These are phyloP conservation scores for Phycodurus eques DNA, from an alignment of 2,113 vertebrate species.

Conservation along the genomic window DNA sequence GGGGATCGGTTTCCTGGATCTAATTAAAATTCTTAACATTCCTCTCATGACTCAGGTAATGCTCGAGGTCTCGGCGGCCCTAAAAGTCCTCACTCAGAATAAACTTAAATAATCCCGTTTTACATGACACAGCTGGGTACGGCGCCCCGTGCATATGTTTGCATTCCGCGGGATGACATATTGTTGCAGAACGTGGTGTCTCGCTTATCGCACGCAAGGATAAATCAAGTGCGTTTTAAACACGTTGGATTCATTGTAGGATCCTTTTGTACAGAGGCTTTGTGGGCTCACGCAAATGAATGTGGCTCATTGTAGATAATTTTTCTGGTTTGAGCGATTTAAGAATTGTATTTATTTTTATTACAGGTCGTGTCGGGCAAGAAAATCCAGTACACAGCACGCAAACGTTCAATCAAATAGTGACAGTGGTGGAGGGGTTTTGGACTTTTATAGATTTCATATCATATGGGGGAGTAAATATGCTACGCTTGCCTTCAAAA, in stretches of 20 bases:
- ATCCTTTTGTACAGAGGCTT: neutral
- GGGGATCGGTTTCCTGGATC: slow-evolving; percentile 62
- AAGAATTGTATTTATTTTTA: neutral
- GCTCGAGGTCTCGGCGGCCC: slow-evolving; percentile 66
- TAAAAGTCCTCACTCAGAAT: slow-evolving; percentile 66
- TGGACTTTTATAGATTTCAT: neutral
- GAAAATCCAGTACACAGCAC: neutral
- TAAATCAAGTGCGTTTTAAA: neutral
- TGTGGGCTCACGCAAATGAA: neutral
- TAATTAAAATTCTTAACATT: slow-evolving; percentile 78
- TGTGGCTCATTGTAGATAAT: neutral
- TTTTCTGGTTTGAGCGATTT: neutral
- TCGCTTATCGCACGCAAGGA: neutral
- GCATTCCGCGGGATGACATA: neutral
- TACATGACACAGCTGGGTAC: slow-evolving; percentile 60
- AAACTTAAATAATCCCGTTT: slow-evolving; percentile 76
- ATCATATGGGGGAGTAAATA: neutral
- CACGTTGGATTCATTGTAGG: neutral
- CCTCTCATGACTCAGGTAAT: slow-evolving; percentile 66
- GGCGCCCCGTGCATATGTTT: slow-evolving; percentile 31
- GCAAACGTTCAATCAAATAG: neutral
- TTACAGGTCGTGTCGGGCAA: neutral
- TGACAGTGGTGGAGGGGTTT: too few species aligned
- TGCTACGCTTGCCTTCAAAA: neutral
- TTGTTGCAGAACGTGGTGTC: neutral